Evolutionary conservation across 1,140 invertebrate species (phyloP).

Genomic region (Thalassaphorura encarpata): DNA sequence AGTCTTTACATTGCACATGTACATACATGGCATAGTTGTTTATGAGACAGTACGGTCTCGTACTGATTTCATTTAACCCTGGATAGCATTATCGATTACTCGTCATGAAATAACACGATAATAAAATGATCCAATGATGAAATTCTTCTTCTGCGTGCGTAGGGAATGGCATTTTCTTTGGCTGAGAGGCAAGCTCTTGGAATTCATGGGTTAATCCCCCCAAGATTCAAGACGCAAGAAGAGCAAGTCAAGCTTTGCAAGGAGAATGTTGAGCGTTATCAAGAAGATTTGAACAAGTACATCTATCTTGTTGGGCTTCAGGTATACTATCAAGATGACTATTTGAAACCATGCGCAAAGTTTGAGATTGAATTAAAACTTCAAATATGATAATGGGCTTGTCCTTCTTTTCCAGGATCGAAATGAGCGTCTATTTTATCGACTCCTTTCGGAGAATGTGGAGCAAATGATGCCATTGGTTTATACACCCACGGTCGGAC

Average conservation of each 20-base stretch:
- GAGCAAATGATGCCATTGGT: slow-evolving; percentile 94
- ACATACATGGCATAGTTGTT: too few relatives aligned
- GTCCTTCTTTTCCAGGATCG: slow-evolving; percentile 59
- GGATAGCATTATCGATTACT: too few relatives aligned
- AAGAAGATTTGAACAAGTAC: slow-evolving; percentile 66
- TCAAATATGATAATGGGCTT: too few relatives aligned
- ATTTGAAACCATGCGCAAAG: background rate
- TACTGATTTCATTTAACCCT: background rate
- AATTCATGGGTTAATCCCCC: slow-evolving; percentile 68
- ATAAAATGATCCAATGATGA: too few relatives aligned
- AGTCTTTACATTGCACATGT: too few relatives aligned
- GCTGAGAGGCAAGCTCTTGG: slow-evolving; percentile 71
- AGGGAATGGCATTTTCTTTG: slow-evolving; percentile 76
- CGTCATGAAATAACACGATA: too few relatives aligned
- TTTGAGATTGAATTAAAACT: too few relatives aligned
- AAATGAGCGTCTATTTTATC: slow-evolving; percentile 93
- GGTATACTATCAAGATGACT: slow-evolving; percentile 38
- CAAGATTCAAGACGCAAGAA: slow-evolving; percentile 67
- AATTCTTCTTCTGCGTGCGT: slow-evolving; percentile 12
- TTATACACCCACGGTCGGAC: slow-evolving; percentile 85
- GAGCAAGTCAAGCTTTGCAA: slow-evolving; percentile 65
- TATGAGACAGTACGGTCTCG: too few relatives aligned
- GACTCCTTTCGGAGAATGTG: slow-evolving; percentile 82
- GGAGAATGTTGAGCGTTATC: slow-evolving; percentile 56
- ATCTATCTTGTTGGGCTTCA: slow-evolving; percentile 63